Base-by-base conservation (phyloP, 30 jellyfish, hydroid and myxozoan species). In the Phacellophora camtschatica region DNA sequence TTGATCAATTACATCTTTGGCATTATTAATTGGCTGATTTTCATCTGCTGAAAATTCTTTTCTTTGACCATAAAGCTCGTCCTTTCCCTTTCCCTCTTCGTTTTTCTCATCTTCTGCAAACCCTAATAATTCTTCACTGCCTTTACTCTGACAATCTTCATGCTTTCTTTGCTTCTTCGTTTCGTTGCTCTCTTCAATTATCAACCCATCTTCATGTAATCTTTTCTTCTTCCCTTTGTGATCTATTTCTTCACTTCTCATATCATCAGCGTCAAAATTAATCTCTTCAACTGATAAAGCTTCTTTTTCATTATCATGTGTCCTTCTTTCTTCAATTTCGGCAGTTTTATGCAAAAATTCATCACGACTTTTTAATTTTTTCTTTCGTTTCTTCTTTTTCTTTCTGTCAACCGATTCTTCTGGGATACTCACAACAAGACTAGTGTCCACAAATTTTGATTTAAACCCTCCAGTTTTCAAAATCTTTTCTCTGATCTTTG, bases 391-490 rank as follows among this genome's bases (percentile, higher is more conserved):
- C 74, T 53, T 73, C 20, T 4, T 15, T 41, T 49, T 48, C 1
- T 61, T 34, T 27, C 11, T 35, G 16, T 33, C 35, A 0, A 19
- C 54, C 57, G n/a, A 15, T 4, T 5, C 36, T 48, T 20, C 57
- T 18, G 9, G 53, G 16, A 33, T 5, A 19, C 23, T 8, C 33
- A 5, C 37, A 4, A 51, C 10, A 50, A 5, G 13, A 2, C 50
- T 28, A 6, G 13, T 33, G 13, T 5, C 22, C 49, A 19, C 16
- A 53, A 73, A 73, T 20, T 66, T 73, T 20, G 86, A 73, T 7
- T 42, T 32, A 51, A 73, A 73, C 15, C 86, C 86, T 16, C 86
- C 86, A 53, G 56, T 66, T 73, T 54, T 73, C 32, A 29, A 54
- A 42, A 48, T 42, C 41, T 18, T 66, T 4, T n/a, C 61, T 11